phyloP scores from a whole-genome alignment of 1,140 invertebrate genomes.

The Hirudo medicinalis region DNA sequence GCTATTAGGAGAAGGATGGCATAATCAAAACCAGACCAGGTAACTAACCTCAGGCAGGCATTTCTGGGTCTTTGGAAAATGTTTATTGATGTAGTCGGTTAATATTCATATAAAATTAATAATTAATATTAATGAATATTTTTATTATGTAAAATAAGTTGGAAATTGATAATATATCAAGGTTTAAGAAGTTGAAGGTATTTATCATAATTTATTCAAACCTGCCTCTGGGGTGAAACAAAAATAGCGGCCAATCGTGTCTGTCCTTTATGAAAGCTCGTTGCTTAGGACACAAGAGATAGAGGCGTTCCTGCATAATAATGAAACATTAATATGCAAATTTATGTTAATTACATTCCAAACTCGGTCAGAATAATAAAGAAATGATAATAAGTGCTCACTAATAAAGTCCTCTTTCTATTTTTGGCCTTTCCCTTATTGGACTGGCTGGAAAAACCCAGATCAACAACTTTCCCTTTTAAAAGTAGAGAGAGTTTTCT shows the following conservation, averaged over 20 bases:
- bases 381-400: too few relatives aligned
- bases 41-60: conserved; percentile 65
- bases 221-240: conserved; percentile 22
- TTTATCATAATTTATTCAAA: conserved; percentile 38
- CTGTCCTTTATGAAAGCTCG: conserved; percentile 5
- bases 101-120: too few relatives aligned
- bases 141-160: too few relatives aligned
- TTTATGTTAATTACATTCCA: neutral
- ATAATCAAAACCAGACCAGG: conserved; percentile 92
- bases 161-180: too few relatives aligned
- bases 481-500: too few relatives aligned
- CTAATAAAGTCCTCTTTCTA: too few relatives aligned
- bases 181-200: too few relatives aligned
- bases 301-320: neutral
- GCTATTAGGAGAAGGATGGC: conserved; percentile 89
- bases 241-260: conserved; percentile 13
- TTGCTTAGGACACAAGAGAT: neutral
- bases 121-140: too few relatives aligned
- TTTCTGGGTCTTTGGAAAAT: conserved; percentile 54
- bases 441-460: too few relatives aligned
- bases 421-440: too few relatives aligned
- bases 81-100: too few relatives aligned
- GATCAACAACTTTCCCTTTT: too few relatives aligned
- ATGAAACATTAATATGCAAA: neutral
- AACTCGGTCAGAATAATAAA: neutral